phyloP scores from a whole-genome alignment of 2,113 vertebrate genomes.

The Rattus rattus region DNA sequence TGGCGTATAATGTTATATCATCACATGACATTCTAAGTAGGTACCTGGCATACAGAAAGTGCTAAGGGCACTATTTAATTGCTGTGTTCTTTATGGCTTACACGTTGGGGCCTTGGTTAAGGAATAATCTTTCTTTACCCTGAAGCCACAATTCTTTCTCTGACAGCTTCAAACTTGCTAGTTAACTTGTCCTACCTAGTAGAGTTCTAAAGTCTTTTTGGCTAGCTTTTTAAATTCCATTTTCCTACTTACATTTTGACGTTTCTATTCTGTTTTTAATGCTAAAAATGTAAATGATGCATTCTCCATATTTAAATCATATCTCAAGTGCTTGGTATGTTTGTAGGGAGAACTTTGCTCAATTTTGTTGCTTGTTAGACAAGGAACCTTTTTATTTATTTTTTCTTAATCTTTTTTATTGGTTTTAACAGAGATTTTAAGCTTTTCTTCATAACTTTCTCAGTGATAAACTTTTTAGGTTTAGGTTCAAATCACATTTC shows the following conservation, averaged over 20 bases:
- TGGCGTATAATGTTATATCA: neutral
- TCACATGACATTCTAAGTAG: neutral
- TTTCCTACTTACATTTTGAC: conserved; percentile 44
- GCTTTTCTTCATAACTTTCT: neutral
- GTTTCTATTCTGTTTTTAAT: conserved; percentile 18
- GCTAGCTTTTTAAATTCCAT: neutral
- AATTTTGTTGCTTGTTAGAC: neutral
- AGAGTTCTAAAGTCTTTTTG: neutral
- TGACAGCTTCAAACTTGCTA: neutral
- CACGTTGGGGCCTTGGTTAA: conserved; percentile 14
- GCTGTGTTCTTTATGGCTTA: neutral
- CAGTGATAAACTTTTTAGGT: neutral
- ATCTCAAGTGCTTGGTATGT: conserved; percentile 7
- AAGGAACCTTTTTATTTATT: neutral
- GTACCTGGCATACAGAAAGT: neutral
- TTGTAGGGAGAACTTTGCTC: neutral
- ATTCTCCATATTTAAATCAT: neutral
- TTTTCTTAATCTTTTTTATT: neutral
- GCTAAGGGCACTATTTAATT: neutral
- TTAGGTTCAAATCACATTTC: conserved; percentile 9
- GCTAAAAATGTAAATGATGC: conserved; percentile 25
- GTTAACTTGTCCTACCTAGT: conserved; percentile 37
- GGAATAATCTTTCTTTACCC: neutral
- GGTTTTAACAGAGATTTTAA: neutral
- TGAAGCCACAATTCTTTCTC: neutral